Percentiles rank a stretch among this genome's conserved stretches.
Conservation (phyloP, 2,113 vertebrate species). For the Chaetorhynchus papuensis region DNA sequence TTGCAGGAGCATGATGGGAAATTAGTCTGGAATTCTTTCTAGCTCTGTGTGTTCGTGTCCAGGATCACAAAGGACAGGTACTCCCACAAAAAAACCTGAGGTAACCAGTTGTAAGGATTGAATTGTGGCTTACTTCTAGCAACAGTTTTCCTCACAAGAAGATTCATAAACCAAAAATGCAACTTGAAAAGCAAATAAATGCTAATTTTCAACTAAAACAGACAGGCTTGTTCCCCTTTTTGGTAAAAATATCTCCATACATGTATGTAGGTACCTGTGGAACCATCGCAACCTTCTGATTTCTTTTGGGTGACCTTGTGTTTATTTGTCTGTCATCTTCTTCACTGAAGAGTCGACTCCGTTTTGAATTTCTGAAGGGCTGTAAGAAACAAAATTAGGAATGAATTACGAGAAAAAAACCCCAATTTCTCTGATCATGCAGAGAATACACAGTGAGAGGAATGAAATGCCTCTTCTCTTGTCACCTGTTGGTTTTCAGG, state of each 20-base stretch:
- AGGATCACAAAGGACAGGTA: background rate
- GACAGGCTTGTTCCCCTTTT: background rate
- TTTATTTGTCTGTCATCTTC: constrained; percentile 87
- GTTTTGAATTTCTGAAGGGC: constrained; percentile 94
- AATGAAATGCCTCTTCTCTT: background rate
- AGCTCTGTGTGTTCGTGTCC: background rate
- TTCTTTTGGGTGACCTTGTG: constrained; percentile 92
- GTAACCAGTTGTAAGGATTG: background rate
- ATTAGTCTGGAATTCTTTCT: background rate
- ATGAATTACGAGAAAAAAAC: constrained; percentile 19
- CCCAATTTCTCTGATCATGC: background rate
- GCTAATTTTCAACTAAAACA: background rate
- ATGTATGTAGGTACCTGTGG: constrained; percentile 79
- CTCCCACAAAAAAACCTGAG: background rate
- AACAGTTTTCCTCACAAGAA: constrained; percentile 11
- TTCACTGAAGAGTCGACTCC: constrained; percentile 89
- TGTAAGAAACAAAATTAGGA: constrained; percentile 62
- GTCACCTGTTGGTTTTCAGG: background rate
- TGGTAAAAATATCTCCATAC: constrained; percentile 1
- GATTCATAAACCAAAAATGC: background rate
- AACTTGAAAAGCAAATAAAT: background rate
- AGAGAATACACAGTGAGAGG: background rate
- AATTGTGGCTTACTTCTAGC: background rate
- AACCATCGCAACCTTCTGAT: constrained; percentile 86
- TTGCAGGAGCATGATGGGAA: background rate